Conservation (phyloP, 2,797 vertebrate genomes). For the Discoglossus pictus region DNA sequence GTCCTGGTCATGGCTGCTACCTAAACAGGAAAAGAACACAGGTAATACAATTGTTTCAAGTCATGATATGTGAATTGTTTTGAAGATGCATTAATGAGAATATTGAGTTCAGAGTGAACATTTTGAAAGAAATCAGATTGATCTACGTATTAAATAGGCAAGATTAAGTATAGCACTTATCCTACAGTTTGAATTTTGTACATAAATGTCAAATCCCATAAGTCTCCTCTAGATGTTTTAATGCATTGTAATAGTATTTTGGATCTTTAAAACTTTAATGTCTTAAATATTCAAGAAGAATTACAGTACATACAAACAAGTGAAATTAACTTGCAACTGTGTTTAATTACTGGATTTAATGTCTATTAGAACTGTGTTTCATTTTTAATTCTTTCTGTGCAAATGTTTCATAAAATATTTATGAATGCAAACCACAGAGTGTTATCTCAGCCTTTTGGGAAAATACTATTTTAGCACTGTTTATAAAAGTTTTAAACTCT, state of each 20-base stretch:
- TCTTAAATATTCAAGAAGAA: constrained; percentile 9
- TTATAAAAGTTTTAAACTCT: constrained; percentile 57
- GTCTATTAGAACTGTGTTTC: constrained; percentile 55
- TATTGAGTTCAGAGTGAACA: no score
- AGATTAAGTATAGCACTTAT: no score
- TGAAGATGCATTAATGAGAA: no score
- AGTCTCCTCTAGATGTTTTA: background rate
- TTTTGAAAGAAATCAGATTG: no score
- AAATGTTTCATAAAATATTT: constrained; percentile 58
- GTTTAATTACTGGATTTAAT: constrained; percentile 39
- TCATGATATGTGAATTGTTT: no score
- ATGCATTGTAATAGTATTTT: background rate
- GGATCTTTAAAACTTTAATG: background rate
- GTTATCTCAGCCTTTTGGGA: constrained; percentile 49
- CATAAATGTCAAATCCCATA: no score
- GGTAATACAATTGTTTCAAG: no score
- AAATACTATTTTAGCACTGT: constrained; percentile 58
- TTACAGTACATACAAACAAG: constrained; percentile 16
- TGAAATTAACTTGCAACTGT: constrained; percentile 17
- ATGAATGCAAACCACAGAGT: constrained; percentile 52
- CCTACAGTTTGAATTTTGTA: no score
- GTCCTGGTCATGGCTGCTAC: no score
- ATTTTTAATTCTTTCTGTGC: constrained; percentile 47
- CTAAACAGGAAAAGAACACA: no score
- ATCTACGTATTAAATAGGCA: no score